These are phyloP conservation scores for Cinara cedri DNA, from an alignment of 2,888 invertebrate genomes.

Conservation along the genomic window DNA sequence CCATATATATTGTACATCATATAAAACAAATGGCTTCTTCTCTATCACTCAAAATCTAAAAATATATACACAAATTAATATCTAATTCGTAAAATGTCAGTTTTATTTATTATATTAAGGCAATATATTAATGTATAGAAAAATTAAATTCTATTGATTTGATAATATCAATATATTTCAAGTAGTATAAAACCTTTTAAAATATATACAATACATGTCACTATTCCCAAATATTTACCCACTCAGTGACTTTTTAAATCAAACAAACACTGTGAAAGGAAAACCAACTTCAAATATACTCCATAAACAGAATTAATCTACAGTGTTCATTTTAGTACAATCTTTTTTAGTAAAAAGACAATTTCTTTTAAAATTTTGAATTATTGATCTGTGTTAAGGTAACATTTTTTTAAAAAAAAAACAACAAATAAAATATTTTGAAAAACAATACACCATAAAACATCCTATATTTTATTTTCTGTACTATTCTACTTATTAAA, in stretches of 20 bases:
- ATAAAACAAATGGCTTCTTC: too few species aligned
- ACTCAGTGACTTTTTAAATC: slow-evolving; percentile 15
- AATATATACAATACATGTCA: neutral
- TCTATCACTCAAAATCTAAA: too few species aligned
- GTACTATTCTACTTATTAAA: neutral
- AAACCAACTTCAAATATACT: slow-evolving; percentile 17
- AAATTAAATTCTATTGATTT: too few species aligned
- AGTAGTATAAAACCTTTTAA: neutral
- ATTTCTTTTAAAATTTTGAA: neutral
- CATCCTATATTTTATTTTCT: neutral
- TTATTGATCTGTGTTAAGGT: neutral
- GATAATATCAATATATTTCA: too few species aligned
- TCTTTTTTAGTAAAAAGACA: neutral
- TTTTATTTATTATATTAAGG: too few species aligned
- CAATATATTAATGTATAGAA: too few species aligned
- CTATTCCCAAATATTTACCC: slow-evolving; percentile 6
- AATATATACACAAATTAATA: too few species aligned
- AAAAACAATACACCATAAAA: neutral
- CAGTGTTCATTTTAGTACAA: neutral
- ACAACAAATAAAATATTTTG: neutral
- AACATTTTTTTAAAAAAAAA: too few species aligned
- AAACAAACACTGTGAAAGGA: slow-evolving; percentile 5
- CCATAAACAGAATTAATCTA: slow-evolving; percentile 13
- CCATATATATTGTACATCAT: too few species aligned
- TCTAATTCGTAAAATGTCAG: too few species aligned